Conservation (phyloP, 2,888 invertebrate species). For the Ochlodes sylvanus region DNA sequence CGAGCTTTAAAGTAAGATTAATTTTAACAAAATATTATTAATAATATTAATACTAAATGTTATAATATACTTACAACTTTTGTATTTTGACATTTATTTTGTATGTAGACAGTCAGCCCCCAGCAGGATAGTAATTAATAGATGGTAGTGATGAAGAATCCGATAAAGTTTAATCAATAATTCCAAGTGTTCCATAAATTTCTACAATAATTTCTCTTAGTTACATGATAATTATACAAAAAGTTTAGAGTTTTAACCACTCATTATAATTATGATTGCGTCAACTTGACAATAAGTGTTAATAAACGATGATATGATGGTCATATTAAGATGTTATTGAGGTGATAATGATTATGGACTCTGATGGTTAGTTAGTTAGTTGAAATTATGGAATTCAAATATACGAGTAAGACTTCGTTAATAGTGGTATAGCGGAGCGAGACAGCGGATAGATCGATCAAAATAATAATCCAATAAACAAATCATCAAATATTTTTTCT, state of each 20-base stretch:
- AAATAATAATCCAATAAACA: too few relatives aligned
- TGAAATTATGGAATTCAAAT: slow-evolving; percentile 20
- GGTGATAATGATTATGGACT: slow-evolving; percentile 40
- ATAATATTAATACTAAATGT: too few relatives aligned
- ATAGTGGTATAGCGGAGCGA: not conserved
- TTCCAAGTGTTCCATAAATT: slow-evolving; percentile 15
- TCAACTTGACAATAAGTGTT: slow-evolving; percentile 46
- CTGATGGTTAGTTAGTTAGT: slow-evolving; percentile 36
- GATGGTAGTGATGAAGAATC: not conserved
- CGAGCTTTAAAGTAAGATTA: too few relatives aligned
- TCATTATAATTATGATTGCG: slow-evolving; percentile 18
- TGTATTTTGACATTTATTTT: too few relatives aligned
- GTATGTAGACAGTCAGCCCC: not conserved
- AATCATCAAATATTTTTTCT: too few relatives aligned
- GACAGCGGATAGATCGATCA: too few relatives aligned
- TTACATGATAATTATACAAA: not conserved
- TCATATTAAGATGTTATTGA: slow-evolving; percentile 50
- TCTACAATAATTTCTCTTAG: not conserved
- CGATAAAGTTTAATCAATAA: slow-evolving; percentile 5
- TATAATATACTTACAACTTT: too few relatives aligned
- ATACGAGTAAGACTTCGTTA: not conserved
- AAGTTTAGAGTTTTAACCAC: slow-evolving; percentile 9
- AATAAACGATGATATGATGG: slow-evolving; percentile 47
- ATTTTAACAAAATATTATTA: too few relatives aligned
- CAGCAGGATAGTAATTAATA: not conserved